Evolutionary conservation across 2,888 invertebrate genomes (phyloP), one percentile per base, ranked within the genome.

Genomic region (Subacronicta megacephala): DNA sequence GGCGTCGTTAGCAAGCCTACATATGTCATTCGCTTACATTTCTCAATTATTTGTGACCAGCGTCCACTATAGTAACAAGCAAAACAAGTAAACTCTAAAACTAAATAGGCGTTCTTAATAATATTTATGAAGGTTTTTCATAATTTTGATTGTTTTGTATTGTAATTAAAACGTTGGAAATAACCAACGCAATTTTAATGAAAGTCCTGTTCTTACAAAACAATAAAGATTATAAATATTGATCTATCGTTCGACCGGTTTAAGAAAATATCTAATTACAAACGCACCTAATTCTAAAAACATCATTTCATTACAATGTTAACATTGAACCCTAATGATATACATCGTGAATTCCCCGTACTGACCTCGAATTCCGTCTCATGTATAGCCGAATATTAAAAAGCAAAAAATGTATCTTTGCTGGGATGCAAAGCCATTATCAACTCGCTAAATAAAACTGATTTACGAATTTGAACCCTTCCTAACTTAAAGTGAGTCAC

Each of bases 391-490:
- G 57, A 56, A 50, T 31, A 31, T 31, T 6, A n/a, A 10, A 6
- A n/a, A 6, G 31, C 31, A 31, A 31, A 31, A 31, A 31, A 1
- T 31, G 31, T 5, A 5, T 6, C 31, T 31, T n/a, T 44, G 23
- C 13, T 35, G 41, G 9, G 12, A 20, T 15, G 49, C 29, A 40
- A 44, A 52, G 46, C 10, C 10, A 26, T 10, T 9, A 23, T 23
- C 26, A 10, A 20, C 1, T 13, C 6, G 43, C 9, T 31, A 13
- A 37, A 53, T 36, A 18, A 35, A 60, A 61, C 68, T 31, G 43
- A 46, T 68, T 43, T 12, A 16, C 38, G n/a, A 44, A 62, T 26
- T 46, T 62, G 68, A 62, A 67, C 31, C 51, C n/a, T 31, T n/a
- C 31, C 31, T n/a, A 0, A 31, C 31, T 12, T n/a, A 31, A 5